Evolutionary conservation across 2,888 invertebrate species (phyloP).

Genomic region (Dicranocentrus wangi): DNA sequence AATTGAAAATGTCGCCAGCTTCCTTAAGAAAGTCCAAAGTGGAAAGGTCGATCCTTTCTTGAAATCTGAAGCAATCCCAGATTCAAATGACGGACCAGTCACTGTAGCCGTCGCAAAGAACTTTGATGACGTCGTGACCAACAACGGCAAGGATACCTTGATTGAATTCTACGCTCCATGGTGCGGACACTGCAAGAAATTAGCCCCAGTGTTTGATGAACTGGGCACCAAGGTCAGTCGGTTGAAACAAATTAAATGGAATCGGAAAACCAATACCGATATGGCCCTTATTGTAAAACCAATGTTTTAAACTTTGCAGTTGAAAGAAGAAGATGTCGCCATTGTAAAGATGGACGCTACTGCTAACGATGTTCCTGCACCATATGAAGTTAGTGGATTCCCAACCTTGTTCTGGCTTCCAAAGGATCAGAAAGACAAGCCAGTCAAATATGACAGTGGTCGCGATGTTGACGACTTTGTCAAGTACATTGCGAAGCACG

Average conservation of each 20-base stretch:
- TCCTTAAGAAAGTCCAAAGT: conserved; percentile 87
- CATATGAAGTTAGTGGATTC: conserved; percentile 95
- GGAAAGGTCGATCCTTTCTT: conserved; percentile 91
- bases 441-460: conserved; percentile 92
- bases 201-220: conserved; percentile 95
- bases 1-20: conserved; percentile 87
- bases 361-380: conserved; percentile 95
- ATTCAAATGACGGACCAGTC: conserved; percentile 86
- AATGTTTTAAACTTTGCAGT: conserved; percentile 75
- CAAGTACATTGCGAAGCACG: conserved; percentile 93
- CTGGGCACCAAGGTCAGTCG: conserved; percentile 91
- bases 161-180: conserved; percentile 99
- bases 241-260: conserved; percentile 68
- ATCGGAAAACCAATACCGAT: not conserved
- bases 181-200: conserved; percentile 98
- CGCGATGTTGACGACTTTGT: conserved; percentile 94
- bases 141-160: conserved; percentile 93
- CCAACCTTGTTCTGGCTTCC: conserved; percentile 98
- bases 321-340: conserved; percentile 88
- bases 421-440: conserved; percentile 85
- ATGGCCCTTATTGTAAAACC: too few species aligned
- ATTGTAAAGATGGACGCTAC: conserved; percentile 99
- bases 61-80: conserved; percentile 95
- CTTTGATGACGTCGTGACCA: conserved; percentile 93
- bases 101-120: conserved; percentile 96